phyloP scores from a whole-genome alignment of 2,888 invertebrate species.

The Acanthosepion lycidas region DNA sequence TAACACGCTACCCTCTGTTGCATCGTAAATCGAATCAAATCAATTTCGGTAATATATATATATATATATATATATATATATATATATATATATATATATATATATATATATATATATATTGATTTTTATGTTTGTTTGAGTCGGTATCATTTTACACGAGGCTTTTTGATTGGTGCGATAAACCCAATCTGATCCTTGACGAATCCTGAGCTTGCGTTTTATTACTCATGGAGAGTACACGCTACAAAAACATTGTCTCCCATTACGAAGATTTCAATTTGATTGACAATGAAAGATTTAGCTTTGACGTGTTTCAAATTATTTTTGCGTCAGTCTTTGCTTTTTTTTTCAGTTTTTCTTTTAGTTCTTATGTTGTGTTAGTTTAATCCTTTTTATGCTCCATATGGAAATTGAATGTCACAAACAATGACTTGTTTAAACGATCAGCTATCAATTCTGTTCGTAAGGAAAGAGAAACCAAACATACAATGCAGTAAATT shows the following conservation, averaged over 20 bases:
- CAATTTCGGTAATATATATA: not conserved
- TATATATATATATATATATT: not conserved
- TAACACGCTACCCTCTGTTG: slow-evolving; percentile 12
- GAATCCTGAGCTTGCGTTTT: not conserved
- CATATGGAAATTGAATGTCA: not conserved
- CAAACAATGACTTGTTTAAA: not conserved
- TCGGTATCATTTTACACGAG: not conserved
- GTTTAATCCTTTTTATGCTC: not conserved
- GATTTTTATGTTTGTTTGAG: not conserved
- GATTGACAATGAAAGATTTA: not conserved
- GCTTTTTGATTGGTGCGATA: slow-evolving; percentile 2
- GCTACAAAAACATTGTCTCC: not conserved
- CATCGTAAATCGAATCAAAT: slow-evolving; percentile 20
- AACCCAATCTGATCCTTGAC: not conserved
- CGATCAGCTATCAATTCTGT: not conserved
- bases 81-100: not conserved
- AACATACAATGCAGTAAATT: not conserved
- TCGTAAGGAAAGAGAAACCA: not conserved
- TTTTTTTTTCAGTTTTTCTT: not conserved
- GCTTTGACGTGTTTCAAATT: not conserved
- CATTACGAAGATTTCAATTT: not conserved
- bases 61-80: not conserved
- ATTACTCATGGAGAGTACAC: not conserved
- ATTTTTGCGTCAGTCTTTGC: not conserved
- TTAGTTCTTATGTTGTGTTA: not conserved